phyloP scores from a whole-genome alignment of 2,888 invertebrate genomes.

The Drosophila merina region DNA sequence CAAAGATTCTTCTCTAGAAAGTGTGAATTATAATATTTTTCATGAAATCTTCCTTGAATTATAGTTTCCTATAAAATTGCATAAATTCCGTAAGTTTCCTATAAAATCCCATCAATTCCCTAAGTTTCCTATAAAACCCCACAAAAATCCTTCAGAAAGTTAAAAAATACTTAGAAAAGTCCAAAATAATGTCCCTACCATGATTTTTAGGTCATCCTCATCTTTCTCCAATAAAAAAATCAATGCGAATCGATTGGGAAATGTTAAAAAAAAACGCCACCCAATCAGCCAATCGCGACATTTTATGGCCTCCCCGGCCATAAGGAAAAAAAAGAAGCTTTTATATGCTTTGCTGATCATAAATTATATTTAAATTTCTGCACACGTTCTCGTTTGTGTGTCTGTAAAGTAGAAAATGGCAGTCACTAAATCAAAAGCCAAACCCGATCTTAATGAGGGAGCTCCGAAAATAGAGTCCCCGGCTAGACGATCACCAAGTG shows the following conservation, averaged over 20 bases:
- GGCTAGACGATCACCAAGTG: conserved; percentile 37
- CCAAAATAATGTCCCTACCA: conserved; percentile 1
- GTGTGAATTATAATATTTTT: no score
- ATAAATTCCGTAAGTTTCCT: no score
- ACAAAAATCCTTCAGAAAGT: neutral
- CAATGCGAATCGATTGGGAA: conserved; percentile 25
- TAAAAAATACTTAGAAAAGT: conserved; percentile 18
- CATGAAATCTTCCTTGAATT: no score
- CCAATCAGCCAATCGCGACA: conserved; percentile 76
- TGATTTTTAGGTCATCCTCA: conserved; percentile 63
- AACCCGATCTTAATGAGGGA: conserved; percentile 67
- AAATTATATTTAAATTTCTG: conserved; percentile 77
- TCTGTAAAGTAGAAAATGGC: conserved; percentile 70
- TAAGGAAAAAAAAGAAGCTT: conserved; percentile 6
- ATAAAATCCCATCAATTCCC: no score
- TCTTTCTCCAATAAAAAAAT: conserved; percentile 53
- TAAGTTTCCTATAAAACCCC: no score
- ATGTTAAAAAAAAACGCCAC: conserved; percentile 15
- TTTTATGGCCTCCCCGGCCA: conserved; percentile 58
- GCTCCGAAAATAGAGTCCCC: conserved; percentile 35
- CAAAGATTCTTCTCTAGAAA: no score
- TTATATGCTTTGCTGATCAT: conserved; percentile 62
- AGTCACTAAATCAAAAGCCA: conserved; percentile 73
- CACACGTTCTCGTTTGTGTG: conserved; percentile 68
- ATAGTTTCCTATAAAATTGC: no score